These are phyloP conservation scores for Cetonia aurata DNA, from an alignment of 2,888 invertebrate genomes.

Conservation along the genomic window DNA sequence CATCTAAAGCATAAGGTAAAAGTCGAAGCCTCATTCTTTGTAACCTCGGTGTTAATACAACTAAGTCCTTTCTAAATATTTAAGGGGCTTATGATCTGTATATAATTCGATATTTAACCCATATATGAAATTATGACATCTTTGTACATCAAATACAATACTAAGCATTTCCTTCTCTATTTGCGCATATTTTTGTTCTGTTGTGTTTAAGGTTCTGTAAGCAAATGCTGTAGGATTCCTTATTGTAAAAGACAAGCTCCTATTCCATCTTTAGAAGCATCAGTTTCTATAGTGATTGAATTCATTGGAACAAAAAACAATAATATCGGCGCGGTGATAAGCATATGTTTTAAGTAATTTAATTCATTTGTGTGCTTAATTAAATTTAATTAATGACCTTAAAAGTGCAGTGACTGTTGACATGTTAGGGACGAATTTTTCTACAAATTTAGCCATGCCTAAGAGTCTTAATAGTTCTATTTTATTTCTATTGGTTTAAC, in stretches of 20 bases:
- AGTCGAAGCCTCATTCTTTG: background rate
- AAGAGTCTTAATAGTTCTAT: background rate
- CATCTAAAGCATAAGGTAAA: background rate
- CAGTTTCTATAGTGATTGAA: constrained; percentile 56
- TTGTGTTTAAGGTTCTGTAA: constrained; percentile 58
- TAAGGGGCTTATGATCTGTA: constrained; percentile 46
- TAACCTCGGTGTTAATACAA: constrained; percentile 23
- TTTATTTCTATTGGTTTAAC: background rate
- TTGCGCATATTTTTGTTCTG: constrained; percentile 31
- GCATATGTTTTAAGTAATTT: constrained; percentile 50
- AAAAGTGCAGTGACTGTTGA: background rate
- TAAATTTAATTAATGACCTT: no score
- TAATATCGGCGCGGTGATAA: constrained; percentile 52
- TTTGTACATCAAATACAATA: constrained; percentile 37
- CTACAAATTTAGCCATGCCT: constrained; percentile 1
- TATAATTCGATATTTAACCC: constrained; percentile 25
- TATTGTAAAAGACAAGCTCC: constrained; percentile 59
- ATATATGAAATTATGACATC: constrained; percentile 44
- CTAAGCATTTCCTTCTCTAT: constrained; percentile 44
- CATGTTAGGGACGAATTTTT: background rate
- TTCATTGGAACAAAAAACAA: constrained; percentile 52
- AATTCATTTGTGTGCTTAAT: background rate
- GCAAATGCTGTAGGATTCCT: constrained; percentile 50
- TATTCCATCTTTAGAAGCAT: constrained; percentile 55
- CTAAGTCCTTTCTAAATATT: constrained; percentile 41